phyloP scores from a whole-genome alignment of 2,888 invertebrate species.

The Drosophila helvetica region DNA sequence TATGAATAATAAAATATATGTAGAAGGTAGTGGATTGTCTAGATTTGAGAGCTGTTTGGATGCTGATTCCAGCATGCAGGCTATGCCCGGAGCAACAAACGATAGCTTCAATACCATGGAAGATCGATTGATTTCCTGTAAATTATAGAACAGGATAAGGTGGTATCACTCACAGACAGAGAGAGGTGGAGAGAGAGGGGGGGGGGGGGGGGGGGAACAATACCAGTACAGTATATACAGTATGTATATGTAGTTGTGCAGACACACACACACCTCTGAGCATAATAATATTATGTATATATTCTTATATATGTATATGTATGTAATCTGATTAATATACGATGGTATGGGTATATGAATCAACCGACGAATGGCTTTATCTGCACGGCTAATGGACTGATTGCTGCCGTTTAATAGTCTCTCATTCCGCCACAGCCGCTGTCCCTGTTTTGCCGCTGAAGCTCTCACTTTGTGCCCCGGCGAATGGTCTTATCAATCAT shows the following conservation, averaged over 20 bases:
- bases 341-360: constrained; percentile 50
- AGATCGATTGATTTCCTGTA: too few species aligned
- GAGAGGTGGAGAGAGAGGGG: neutral
- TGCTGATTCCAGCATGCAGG: too few species aligned
- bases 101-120: neutral
- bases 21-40: neutral
- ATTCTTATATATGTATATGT: constrained; percentile 13
- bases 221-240: neutral
- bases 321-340: constrained; percentile 38
- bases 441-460: neutral
- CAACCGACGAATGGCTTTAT: constrained; percentile 46
- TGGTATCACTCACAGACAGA: neutral
- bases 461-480: neutral
- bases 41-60: too few species aligned
- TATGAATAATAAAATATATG: neutral
- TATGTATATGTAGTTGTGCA: neutral
- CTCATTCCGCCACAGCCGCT: neutral
- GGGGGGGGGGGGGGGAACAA: neutral
- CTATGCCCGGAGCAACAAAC: too few species aligned
- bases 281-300: neutral
- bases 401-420: constrained; percentile 21
- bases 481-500: constrained; percentile 55
- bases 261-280: constrained; percentile 1
- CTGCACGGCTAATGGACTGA: constrained; percentile 26
- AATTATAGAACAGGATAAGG: neutral